Evolutionary conservation across 2,797 vertebrate genomes (phyloP).

Genomic region (Cryptoprocta ferox): DNA sequence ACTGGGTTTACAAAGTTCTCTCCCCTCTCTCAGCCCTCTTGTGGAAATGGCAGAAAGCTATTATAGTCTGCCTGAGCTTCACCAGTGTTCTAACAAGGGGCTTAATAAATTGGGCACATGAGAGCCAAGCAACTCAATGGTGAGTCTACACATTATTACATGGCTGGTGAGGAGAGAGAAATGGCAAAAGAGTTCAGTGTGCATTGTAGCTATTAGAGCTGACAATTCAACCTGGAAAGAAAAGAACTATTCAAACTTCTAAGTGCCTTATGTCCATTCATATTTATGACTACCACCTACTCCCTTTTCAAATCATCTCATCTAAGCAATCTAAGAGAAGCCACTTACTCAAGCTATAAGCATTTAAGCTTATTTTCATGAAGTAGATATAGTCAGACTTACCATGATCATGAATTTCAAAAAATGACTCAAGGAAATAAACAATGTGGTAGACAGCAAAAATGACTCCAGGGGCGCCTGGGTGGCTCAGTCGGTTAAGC

Average conservation of each 20-base stretch:
- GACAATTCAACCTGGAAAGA: conserved; percentile 19
- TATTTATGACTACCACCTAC: conserved; percentile 6
- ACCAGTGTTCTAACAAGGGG: background rate
- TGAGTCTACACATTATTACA: background rate
- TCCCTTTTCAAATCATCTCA: conserved; percentile 1
- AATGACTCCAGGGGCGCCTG: background rate
- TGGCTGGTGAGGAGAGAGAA: background rate
- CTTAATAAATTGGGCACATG: conserved; percentile 27
- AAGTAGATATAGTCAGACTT: conserved; percentile 22
- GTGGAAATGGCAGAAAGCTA: conserved; percentile 1
- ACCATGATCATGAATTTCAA: conserved; percentile 19
- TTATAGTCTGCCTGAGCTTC: background rate
- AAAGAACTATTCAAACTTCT: conserved; percentile 30
- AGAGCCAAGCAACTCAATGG: conserved; percentile 8
- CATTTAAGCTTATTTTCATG: conserved; percentile 25
- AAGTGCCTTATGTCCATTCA: background rate
- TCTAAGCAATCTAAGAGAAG: conserved; percentile 37
- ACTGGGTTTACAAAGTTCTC: conserved; percentile 10
- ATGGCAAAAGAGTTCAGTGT: background rate
- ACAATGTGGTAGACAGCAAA: background rate
- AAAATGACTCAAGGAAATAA: conserved; percentile 41
- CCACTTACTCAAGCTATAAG: background rate
- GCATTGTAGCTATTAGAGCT: background rate
- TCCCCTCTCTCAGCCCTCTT: background rate
- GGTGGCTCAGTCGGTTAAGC: too few species aligned